Base-by-base conservation (phyloP, 23 tunicate species). In the Clavelina lepadiformis region DNA sequence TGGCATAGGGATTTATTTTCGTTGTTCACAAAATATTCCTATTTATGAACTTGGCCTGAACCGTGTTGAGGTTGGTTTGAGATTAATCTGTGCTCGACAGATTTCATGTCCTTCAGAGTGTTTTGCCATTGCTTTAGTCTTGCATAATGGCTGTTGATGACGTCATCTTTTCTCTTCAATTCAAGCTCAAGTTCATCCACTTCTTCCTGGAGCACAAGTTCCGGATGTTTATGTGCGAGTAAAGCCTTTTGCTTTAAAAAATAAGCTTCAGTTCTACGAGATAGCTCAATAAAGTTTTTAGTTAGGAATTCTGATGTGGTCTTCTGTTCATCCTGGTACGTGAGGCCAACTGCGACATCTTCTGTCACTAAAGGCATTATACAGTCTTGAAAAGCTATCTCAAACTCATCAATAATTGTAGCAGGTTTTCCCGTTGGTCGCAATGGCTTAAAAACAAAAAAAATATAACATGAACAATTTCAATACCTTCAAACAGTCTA, bases 71-170 rank as follows among this genome's bases (percentile, higher is more conserved):
- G n/a, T n/a, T n/a, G n/a, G n/a, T n/a, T n/a, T n/a, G n/a, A n/a
- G n/a, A n/a, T n/a, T n/a, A n/a, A n/a, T n/a, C n/a, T n/a, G n/a
- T n/a, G n/a, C n/a, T n/a, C n/a, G n/a, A n/a, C n/a, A n/a, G n/a
- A n/a, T n/a, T n/a, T n/a, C n/a, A n/a, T n/a, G n/a, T n/a, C n/a
- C n/a, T n/a, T n/a, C n/a, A n/a, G n/a, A n/a, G n/a, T n/a, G n/a
- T n/a, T n/a, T 61, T 68, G 81, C 91, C 82, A 75, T 67, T 36
- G 36, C 56, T 83, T 75, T 3, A 83, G 41, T 75, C 50, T 80
- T 13, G 28, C 32, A 21, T 20, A 20, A 51, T 68, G 73, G 7
- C 49, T 46, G 11, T 64, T 57, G 20, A 83, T 54, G 2, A 67
- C 50, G 45, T 51, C 71, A 8, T 83, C 82, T 58, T 69, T 68